Base-by-base conservation (phyloP, 1,140 invertebrate genomes). In the Whitmania pigra region DNA sequence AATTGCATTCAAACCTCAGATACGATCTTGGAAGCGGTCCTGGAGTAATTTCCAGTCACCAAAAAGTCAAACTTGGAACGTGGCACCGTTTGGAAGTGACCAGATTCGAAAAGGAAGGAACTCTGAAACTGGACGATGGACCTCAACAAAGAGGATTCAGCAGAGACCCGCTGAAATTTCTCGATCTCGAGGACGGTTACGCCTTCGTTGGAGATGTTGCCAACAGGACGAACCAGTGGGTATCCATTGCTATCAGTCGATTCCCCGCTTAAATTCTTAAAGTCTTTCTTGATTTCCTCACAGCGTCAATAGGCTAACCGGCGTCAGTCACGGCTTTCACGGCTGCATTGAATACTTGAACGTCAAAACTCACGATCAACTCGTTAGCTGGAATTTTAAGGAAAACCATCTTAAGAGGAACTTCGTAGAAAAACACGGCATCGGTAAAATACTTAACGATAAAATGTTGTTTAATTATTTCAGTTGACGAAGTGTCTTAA, bases 11-110 rank as follows among this genome's bases (percentile, higher is more conserved):
- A 11, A 49, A 49, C 43, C 43, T 22, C 57, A 63, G 57, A 63
- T 63, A 63, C 15, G 29, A 63, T 31, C 57, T 63, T n/a, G 57
- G 57, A 25, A 63, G 57, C 15, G 57, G 57, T 7, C 57, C 57
- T 11, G 57, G 6, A 63, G 4, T 63, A 18, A 11, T 63, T n/a
- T 11, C 20, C 22, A 63, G 29, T 31, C 57, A 63, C 15, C 57
- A 18, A 63, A 11, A 25, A n/a, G 29, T 63, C 0, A 31, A 63
- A 13, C 22, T 63, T n/a, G 29, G 29, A 11, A 13, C 22, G 57
- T 31, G 29, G 57, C 57, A 63, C 11, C 9, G 22, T 25, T 13
- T 63, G 22, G 22, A 31, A 31, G 57, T 13, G 29, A 31, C 57
- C 9, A 63, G 57, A 63, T 63, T 63, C 29, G 57, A 31, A 25